Conservation (phyloP, 2,888 invertebrate genomes). For the Agrochola litura region DNA sequence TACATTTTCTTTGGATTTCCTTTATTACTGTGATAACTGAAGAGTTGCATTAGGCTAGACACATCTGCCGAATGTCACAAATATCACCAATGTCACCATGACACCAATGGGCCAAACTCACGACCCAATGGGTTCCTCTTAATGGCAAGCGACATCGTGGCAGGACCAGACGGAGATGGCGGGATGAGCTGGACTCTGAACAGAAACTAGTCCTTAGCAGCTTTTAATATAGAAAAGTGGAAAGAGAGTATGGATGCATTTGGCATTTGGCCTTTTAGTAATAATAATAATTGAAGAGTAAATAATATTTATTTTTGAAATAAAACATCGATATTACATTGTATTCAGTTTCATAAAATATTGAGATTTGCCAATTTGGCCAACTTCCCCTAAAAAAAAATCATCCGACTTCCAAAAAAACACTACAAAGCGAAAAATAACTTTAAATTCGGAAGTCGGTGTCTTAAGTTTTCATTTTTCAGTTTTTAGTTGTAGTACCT, state of each 20-base stretch:
- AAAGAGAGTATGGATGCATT: neutral
- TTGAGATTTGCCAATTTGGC: neutral
- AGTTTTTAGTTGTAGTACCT: too few relatives aligned
- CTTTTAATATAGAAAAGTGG: neutral
- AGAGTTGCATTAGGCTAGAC: neutral
- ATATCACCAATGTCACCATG: too few relatives aligned
- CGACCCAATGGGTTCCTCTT: neutral
- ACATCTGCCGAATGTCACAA: neutral
- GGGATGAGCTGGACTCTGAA: too few relatives aligned
- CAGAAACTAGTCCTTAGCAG: neutral
- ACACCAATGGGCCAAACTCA: neutral
- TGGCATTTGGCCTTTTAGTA: neutral
- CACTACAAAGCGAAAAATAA: too few relatives aligned
- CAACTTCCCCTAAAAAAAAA: neutral
- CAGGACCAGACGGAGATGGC: neutral
- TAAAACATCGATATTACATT: neutral
- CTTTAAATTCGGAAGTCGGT: too few relatives aligned
- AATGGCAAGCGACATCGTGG: neutral
- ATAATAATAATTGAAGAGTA: neutral
- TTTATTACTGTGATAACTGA: neutral
- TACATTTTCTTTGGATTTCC: neutral
- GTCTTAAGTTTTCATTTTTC: too few relatives aligned
- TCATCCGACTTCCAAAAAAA: too few relatives aligned
- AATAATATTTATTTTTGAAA: neutral
- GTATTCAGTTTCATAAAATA: neutral